Base-by-base conservation (phyloP, 1,140 invertebrate genomes). In the Euwallacea fornicatus region DNA sequence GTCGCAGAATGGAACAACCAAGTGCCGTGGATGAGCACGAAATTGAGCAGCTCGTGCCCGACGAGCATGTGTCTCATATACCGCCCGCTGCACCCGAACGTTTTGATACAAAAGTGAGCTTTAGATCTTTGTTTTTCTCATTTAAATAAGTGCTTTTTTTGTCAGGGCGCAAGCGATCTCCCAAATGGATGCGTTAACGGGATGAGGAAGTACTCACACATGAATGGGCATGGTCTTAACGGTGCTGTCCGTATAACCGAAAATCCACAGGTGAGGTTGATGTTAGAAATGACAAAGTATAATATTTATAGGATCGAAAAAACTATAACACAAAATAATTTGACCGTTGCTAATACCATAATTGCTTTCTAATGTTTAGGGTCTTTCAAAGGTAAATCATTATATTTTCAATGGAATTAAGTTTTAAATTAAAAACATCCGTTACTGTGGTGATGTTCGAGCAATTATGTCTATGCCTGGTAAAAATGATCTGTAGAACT, bases 171-270 rank as follows among this genome's bases (percentile, higher is more conserved):
- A 6, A 72, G 68, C n/a, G 69, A 73, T 58, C 77, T 78, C 73
- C 79, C 79, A 55, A 79, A 79, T 71, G 74, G 76, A 10, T 75
- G 79, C 41, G 54, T 74, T 42, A 80, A 79, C 56, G 78, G 77
- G 50, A 66, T 61, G 2, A 53, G 68, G 9, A 80, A 80, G 67
- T 63, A 15, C n/a, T 33, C 71, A 2, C 76, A 81, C 65, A 74
- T 80, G 21, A 84, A 85, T 73, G 83, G 83, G 42, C 80, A 83
- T 65, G 76, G 78, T 42, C 44, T 74, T 7, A 78, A 78, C 64
- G 83, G 82, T 56, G 80, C 82, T 76, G 78, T 85, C 60, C 79
- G 82, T 66, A 85, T 85, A 53, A 85, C 83, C 50, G 84, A 86
- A 79, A 86, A 86, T 81, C 84, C 85, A 58, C 83, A 86, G 82